Base-by-base conservation (phyloP, 1,140 invertebrate species). In the Scylla paramamosain region DNA sequence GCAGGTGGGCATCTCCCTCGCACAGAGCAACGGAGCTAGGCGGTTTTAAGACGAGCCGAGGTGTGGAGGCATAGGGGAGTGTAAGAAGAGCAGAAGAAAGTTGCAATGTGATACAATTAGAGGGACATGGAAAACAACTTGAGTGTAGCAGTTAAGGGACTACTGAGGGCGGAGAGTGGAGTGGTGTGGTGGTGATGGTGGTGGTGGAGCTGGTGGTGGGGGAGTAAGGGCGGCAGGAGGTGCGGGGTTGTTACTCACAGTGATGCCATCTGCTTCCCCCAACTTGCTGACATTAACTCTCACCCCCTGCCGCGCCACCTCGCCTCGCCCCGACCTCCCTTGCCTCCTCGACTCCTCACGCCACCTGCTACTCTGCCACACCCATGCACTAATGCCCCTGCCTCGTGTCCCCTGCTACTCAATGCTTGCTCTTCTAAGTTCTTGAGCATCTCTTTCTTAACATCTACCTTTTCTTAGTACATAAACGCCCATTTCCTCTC, bases 241-340 rank as follows among this genome's bases (percentile, higher is more conserved):
- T 77, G 67, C 67, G 20, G 67, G 67, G 67, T n/a, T 77, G 67
- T 77, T 77, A 77, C 20, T 77, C 67, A 77, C 67, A 20, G 20
- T n/a, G 67, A 77, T 77, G 67, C 67, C 67, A 77, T 77, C 67
- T 77, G 67, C 67, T 77, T 77, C 67, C 67, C 67, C 67, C 67
- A 77, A 77, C 32, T 88, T 45, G 32, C 87, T 45, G 32, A 88
- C 32, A 45, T 88, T 39, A 88, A 88, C 32, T 77, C 77, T 32
- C n/a, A 20, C 29, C 67, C 91, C 91, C 4, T n/a, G 20, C 91
- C 91, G 6, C 29, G 20, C 25, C 31, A 16, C 45, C 52, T n/a
- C 52, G 31, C 82, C 77, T 8, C 14, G 12, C 92, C 46, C 92
- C 31, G 6, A 10, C 92, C 91, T 59, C 14, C 46, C 39, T n/a